phyloP scores from a whole-genome alignment of 2,797 vertebrate genomes.

The Triplophysa bombifrons region DNA sequence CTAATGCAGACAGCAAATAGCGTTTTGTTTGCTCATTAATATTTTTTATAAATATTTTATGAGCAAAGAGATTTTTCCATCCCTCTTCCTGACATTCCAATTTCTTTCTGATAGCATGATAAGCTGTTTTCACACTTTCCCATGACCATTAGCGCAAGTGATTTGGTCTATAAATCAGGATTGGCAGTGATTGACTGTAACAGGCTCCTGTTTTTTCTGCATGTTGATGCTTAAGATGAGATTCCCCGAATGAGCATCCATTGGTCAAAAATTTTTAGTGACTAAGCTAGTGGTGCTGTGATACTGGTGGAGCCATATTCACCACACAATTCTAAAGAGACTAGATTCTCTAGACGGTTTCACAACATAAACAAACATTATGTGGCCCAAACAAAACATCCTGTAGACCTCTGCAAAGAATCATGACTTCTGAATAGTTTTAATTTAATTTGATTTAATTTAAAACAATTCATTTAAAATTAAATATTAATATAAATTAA shows the following conservation, averaged over 20 bases:
- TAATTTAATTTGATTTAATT: too few species aligned
- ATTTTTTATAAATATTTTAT: not conserved
- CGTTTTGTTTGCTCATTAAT: not conserved
- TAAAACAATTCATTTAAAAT: too few species aligned
- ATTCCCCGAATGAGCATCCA: conserved; percentile 69
- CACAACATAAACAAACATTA: too few species aligned
- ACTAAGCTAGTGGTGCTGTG: not conserved
- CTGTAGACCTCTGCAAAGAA: too few species aligned
- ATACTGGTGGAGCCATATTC: not conserved
- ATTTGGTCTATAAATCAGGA: conserved; percentile 17
- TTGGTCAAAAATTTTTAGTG: conserved; percentile 63
- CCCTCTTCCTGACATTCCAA: not conserved
- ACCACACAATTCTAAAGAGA: not conserved
- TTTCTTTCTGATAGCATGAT: not conserved
- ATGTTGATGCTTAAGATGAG: conserved; percentile 55
- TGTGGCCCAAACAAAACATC: too few species aligned
- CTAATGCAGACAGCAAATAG: not conserved
- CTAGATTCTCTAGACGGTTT: not conserved
- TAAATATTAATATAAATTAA: too few species aligned
- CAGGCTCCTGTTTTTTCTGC: conserved; percentile 36
- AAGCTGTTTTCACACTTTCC: not conserved
- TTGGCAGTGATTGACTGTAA: conserved; percentile 34
- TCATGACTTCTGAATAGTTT: too few species aligned
- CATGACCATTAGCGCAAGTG: not conserved
- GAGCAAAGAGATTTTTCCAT: not conserved